Base-by-base conservation (phyloP, 2,888 invertebrate genomes). In the Machimus atricapillus region DNA sequence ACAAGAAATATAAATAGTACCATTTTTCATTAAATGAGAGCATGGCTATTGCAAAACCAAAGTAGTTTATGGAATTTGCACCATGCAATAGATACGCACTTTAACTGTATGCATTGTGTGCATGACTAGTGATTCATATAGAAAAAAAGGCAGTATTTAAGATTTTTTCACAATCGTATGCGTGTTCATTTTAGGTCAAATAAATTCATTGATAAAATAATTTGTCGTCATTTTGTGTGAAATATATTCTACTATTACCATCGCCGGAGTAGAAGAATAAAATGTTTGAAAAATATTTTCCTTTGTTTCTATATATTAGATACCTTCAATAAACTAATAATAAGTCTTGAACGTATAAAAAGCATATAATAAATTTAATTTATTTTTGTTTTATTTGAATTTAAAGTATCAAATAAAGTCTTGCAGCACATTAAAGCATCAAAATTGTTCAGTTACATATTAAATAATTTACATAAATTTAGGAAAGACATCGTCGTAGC, bases 401-500 rank as follows among this genome's bases (percentile, higher is more conserved):
- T 31, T 16, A 12, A 46, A 16, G 16, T 46, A 46, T 46, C 43
- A 46, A 46, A 46, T 46, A 46, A 46, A 46, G 14, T 16, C 43
- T 46, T 46, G 43, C 14, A 46, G 43, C 16, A 46, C 16, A 16
- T 46, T 46, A 46, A 46, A 16, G 9, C 19, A 19, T 37, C 23
- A 27, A 23, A 66, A 52, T n/a, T 52, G n/a, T n/a, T n/a, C 3
- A 7, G 1, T 52, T n/a, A n/a, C n/a, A n/a, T n/a, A 78, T n/a
- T 43, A 37, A 43, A 79, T 46, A 79, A 19, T 23, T 46, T 16
- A 46, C 40, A 23, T 46, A 46, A 79, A 46, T 58, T 27, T 19
- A 12, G 46, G 27, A 19, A 46, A 52, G 27, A n/a, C 90, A 86
- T 92, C 92, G 4, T 89, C 90, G 78, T 92, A 92, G 0, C 91